A percentile compares a stretch with the other conserved stretches of the same genome.
phyloP scores from a whole-genome alignment of 2,888 invertebrate genomes.

The Hesperia comma region DNA sequence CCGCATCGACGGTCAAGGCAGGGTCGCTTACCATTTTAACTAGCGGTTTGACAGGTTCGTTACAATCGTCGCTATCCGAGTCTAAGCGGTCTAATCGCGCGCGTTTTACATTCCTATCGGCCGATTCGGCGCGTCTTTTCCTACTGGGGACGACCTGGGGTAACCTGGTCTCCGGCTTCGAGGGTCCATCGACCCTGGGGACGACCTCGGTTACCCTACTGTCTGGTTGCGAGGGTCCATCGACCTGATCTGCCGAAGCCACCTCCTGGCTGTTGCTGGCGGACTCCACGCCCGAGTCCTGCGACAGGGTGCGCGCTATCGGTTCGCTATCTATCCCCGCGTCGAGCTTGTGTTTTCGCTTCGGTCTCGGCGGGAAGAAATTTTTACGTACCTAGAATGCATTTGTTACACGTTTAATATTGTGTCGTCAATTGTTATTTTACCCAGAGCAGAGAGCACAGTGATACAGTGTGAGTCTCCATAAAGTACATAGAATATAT shows the following conservation, averaged over 20 bases:
- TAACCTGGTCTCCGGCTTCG: conserved; percentile 36
- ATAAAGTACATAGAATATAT: no score
- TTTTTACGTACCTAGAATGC: conserved; percentile 86
- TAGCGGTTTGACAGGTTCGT: conserved; percentile 60
- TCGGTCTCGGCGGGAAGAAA: conserved; percentile 87
- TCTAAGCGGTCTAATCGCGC: conserved; percentile 53
- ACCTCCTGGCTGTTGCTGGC: conserved; percentile 61
- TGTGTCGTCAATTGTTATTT: not conserved
- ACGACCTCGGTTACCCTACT: conserved; percentile 39
- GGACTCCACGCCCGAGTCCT: conserved; percentile 67
- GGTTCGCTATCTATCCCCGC: conserved; percentile 43
- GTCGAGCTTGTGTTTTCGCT: conserved; percentile 64
- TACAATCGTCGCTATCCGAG: conserved; percentile 48
- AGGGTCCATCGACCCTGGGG: conserved; percentile 33
- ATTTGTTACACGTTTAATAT: conserved; percentile 23
- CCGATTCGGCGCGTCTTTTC: conserved; percentile 58
- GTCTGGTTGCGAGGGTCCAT: conserved; percentile 36
- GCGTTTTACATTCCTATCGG: conserved; percentile 58
- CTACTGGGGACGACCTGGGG: conserved; percentile 42
- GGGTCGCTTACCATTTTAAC: conserved; percentile 76
- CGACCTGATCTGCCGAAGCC: conserved; percentile 24
- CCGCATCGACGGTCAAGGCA: conserved; percentile 58
- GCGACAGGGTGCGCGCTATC: conserved; percentile 53
- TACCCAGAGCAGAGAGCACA: no score
- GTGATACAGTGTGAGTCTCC: no score